These are phyloP conservation scores for Enteromius afrohamiltoni DNA, from an alignment of 2,797 vertebrate species.

Conservation along the genomic window DNA sequence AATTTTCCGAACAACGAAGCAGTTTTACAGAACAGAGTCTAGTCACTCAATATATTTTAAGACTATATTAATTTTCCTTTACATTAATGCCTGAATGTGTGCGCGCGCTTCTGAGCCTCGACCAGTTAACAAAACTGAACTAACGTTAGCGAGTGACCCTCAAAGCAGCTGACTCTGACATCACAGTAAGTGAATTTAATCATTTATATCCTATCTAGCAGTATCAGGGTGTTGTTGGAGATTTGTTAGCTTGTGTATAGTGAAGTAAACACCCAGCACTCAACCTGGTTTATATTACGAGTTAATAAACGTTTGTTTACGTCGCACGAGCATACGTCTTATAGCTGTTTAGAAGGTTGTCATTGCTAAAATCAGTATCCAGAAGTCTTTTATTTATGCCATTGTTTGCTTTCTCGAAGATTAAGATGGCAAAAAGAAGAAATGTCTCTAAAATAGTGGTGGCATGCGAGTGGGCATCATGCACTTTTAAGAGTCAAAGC, in stretches of 20 bases:
- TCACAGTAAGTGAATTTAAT: constrained; percentile 13
- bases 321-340: not conserved
- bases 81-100: not conserved
- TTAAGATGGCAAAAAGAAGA: constrained; percentile 72
- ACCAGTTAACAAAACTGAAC: not conserved
- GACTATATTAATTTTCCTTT: not conserved
- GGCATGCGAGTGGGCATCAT: constrained; percentile 74
- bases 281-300: not conserved
- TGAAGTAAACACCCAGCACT: not conserved
- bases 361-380: not conserved
- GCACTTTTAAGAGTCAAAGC: constrained; percentile 70
- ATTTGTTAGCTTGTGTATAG: not conserved
- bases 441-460: constrained; percentile 69
- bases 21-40: not conserved
- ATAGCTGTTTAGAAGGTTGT: not conserved
- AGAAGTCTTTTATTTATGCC: not conserved
- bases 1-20: not conserved
- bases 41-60: not conserved
- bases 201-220: not conserved
- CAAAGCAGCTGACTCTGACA: not conserved
- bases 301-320: constrained; percentile 2
- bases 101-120: not conserved
- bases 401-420: not conserved
- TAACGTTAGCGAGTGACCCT: not conserved
- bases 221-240: not conserved